phyloP scores from a whole-genome alignment of 2,113 vertebrate genomes.

The Syngnathus typhle region DNA sequence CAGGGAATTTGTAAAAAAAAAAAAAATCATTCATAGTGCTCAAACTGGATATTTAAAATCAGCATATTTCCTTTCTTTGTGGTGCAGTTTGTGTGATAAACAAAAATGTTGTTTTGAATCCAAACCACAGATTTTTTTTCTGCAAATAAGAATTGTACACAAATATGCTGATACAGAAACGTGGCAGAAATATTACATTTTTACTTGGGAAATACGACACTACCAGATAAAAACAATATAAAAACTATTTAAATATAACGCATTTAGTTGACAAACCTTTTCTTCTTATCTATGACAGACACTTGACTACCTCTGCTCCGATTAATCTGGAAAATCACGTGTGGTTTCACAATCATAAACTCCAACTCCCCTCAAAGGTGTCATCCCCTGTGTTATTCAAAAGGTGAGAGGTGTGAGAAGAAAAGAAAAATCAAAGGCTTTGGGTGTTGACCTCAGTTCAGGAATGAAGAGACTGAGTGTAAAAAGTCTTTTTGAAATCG shows the following conservation, averaged over 20 bases:
- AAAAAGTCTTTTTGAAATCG: slow-evolving; percentile 52
- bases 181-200: too few relatives aligned
- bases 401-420: slow-evolving; percentile 40
- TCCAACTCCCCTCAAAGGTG: slow-evolving; percentile 20
- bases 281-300: background rate
- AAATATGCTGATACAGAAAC: too few relatives aligned
- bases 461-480: slow-evolving; percentile 66
- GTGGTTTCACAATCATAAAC: slow-evolving; percentile 51
- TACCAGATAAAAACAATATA: too few relatives aligned
- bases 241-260: too few relatives aligned
- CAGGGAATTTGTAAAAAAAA: background rate
- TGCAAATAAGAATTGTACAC: background rate
- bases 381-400: slow-evolving; percentile 29
- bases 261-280: background rate
- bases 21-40: background rate
- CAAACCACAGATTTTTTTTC: background rate
- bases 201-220: too few relatives aligned
- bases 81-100: background rate
- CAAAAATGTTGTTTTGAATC: background rate
- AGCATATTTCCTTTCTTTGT: background rate
- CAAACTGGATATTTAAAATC: background rate
- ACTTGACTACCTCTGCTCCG: background rate
- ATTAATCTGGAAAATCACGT: slow-evolving; percentile 27
- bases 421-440: slow-evolving; percentile 47
- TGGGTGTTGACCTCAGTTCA: slow-evolving; percentile 59